Evolutionary conservation across 2,888 invertebrate genomes (phyloP).

Genomic region (Apotomis betuletana): DNA sequence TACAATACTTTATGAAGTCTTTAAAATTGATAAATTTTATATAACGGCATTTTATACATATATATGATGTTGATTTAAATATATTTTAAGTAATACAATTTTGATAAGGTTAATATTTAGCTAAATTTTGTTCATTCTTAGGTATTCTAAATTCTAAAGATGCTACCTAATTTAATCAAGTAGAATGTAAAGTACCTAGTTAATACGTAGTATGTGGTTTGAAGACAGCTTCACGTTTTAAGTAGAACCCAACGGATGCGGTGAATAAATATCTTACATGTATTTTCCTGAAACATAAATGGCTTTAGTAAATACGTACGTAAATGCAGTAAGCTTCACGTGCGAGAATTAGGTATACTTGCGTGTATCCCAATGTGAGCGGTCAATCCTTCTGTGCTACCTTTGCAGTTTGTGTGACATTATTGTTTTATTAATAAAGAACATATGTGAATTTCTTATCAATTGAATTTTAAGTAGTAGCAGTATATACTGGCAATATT

Average conservation of each 20-base stretch:
- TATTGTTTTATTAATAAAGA: no score
- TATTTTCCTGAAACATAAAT: conserved; percentile 74
- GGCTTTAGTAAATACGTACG: conserved; percentile 7
- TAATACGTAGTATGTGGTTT: conserved; percentile 27
- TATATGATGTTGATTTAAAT: conserved; percentile 17
- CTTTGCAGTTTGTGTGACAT: no score
- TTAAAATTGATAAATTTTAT: conserved; percentile 4
- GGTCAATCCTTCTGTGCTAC: no score
- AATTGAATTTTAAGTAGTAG: no score
- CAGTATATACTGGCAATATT: background rate
- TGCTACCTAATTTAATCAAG: conserved; percentile 41
- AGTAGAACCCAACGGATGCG: conserved; percentile 59
- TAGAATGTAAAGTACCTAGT: conserved; percentile 38
- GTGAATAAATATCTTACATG: conserved; percentile 64
- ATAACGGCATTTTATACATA: conserved; percentile 9
- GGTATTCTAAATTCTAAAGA: conserved; percentile 39
- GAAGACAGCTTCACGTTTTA: conserved; percentile 40
- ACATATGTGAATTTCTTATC: no score
- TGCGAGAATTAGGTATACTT: no score
- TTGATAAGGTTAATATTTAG: conserved; percentile 29
- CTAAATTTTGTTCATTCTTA: conserved; percentile 24
- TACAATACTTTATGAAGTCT: background rate
- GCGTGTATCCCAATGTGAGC: no score
- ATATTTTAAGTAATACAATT: conserved; percentile 22
- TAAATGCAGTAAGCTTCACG: background rate